phyloP scores from a whole-genome alignment of 2,797 vertebrate species.

The Manis javanica region DNA sequence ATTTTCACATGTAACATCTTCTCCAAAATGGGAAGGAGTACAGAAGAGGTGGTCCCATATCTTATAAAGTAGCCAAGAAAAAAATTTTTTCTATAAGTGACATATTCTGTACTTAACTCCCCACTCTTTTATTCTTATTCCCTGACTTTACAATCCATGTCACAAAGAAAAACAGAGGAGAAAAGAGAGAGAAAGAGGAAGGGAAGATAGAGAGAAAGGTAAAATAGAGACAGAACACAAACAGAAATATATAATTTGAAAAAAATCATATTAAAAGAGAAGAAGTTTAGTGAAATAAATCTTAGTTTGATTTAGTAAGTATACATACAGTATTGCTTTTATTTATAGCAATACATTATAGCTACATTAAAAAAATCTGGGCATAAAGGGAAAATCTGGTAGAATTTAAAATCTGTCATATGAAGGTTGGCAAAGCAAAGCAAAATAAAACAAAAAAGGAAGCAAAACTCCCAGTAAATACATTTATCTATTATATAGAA shows the following conservation, averaged over 20 bases:
- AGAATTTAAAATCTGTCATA: not conserved
- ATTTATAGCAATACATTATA: not conserved
- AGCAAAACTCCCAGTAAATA: not conserved
- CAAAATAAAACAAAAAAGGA: not conserved
- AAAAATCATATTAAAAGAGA: not conserved
- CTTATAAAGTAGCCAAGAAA: not conserved
- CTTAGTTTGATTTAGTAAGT: not conserved
- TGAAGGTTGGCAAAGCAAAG: not conserved
- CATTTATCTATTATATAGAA: not conserved
- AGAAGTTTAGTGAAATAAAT: not conserved
- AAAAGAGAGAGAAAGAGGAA: not conserved
- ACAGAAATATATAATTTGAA: not conserved
- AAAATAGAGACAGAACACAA: not conserved
- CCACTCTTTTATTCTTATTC: not conserved
- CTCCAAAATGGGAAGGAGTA: not conserved
- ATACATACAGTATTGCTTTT: not conserved
- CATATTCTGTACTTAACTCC: not conserved
- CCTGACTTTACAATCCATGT: not conserved
- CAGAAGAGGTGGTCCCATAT: not conserved
- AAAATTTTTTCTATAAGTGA: not conserved
- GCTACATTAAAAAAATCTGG: not conserved
- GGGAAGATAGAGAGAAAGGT: not conserved
- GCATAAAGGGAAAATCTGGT: not conserved
- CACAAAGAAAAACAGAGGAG: not conserved
- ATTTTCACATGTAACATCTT: not conserved